phyloP scores from a whole-genome alignment of 2,888 invertebrate species.

The Baccha elongata region DNA sequence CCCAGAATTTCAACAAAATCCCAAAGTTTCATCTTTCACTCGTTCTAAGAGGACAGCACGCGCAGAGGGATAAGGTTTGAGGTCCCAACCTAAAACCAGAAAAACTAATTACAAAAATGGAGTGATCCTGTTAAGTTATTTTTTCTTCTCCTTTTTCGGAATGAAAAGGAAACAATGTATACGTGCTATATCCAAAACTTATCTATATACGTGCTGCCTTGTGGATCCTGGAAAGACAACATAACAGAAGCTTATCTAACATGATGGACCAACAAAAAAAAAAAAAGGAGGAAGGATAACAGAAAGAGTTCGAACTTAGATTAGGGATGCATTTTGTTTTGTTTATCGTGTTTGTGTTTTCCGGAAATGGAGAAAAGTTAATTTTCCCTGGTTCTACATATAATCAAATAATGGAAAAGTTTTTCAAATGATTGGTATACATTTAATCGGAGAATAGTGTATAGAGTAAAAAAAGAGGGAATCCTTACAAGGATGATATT shows the following conservation, averaged over 20 bases:
- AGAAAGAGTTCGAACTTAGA: constrained; percentile 44
- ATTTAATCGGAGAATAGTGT: constrained; percentile 27
- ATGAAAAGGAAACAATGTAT: constrained; percentile 46
- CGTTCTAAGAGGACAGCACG: constrained; percentile 51
- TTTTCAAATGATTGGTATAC: constrained; percentile 35
- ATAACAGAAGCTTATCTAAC: constrained; percentile 38
- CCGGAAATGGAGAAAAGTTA: constrained; percentile 45
- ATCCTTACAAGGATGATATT: background rate
- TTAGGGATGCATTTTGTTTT: constrained; percentile 57
- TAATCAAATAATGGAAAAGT: constrained; percentile 64
- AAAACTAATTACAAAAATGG: constrained; percentile 72
- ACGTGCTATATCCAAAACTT: constrained; percentile 37
- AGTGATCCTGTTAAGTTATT: constrained; percentile 58
- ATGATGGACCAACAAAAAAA: constrained; percentile 5
- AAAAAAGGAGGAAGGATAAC: background rate
- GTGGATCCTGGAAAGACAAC: constrained; percentile 28
- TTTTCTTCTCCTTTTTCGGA: background rate
- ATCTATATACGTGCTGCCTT: constrained; percentile 27
- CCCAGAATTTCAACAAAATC: constrained; percentile 31
- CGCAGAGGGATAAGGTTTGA: constrained; percentile 38
- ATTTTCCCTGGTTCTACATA: constrained; percentile 43
- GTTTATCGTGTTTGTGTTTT: constrained; percentile 39
- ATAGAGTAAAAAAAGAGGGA: background rate
- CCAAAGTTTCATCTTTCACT: constrained; percentile 47
- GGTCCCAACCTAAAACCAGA: constrained; percentile 50